A percentile compares a stretch with the other conserved stretches of the same genome.
phyloP scores from a whole-genome alignment of 1,140 invertebrate species.

The Philopotamus ludificatus region DNA sequence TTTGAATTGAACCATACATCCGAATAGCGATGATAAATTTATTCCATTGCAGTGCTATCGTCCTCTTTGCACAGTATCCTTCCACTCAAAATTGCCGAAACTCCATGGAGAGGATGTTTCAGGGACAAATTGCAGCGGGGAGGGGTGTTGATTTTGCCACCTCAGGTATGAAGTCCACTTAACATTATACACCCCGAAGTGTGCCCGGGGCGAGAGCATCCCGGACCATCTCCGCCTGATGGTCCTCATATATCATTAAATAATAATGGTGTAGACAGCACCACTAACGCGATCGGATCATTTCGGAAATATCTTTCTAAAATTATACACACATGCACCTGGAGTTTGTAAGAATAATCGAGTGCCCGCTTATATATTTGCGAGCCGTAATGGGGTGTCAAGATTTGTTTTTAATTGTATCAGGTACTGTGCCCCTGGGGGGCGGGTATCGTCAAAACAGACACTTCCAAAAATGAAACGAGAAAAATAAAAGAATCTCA shows the following conservation, averaged over 20 bases:
- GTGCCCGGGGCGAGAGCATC: constrained; percentile 1
- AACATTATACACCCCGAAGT: constrained; percentile 26
- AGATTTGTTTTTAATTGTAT: no score
- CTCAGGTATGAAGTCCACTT: constrained; percentile 29
- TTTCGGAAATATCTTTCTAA: background rate
- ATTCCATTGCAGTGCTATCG: no score
- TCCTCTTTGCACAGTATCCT: constrained; percentile 15
- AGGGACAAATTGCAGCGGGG: background rate
- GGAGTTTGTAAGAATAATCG: background rate
- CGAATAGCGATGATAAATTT: no score
- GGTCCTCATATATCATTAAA: constrained; percentile 26
- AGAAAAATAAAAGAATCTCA: no score
- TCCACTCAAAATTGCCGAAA: background rate
- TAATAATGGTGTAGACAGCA: constrained; percentile 25
- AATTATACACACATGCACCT: background rate
- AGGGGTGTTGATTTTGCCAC: constrained; percentile 27
- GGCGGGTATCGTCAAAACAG: no score
- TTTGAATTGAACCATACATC: no score
- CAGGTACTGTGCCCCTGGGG: no score
- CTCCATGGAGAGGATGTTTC: background rate
- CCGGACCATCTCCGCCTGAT: background rate
- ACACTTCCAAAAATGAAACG: no score
- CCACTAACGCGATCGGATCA: background rate
- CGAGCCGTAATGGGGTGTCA: no score
- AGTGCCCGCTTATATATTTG: no score